Percentiles rank a stretch among this genome's conserved stretches.
These are phyloP conservation scores for Bombycilla garrulus DNA, from an alignment of 2,113 vertebrate species.

Conservation along the genomic window DNA sequence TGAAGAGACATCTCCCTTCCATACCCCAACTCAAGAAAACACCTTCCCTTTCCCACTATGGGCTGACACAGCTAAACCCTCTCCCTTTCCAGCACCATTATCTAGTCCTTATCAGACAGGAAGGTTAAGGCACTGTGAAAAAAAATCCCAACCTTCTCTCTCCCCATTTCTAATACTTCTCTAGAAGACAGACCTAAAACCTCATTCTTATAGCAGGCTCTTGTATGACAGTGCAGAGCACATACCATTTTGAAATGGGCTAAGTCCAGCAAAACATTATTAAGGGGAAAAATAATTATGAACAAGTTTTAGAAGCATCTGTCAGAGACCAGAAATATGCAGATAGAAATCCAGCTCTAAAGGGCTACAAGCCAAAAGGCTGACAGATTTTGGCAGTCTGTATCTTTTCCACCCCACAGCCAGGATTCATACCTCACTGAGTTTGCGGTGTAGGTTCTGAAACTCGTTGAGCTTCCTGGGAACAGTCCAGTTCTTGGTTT, in stretches of 20 bases:
- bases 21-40: not conserved
- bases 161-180: not conserved
- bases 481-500: slow-evolving; percentile 89
- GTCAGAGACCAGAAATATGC: not conserved
- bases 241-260: not conserved
- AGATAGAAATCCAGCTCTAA: not conserved
- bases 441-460: slow-evolving; percentile 93
- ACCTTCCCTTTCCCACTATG: not conserved
- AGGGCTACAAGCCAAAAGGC: not conserved
- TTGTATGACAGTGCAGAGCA: not conserved
- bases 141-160: not conserved
- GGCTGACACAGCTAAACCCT: not conserved
- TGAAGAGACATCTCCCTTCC: not conserved
- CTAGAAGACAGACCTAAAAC: not conserved
- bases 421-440: slow-evolving; percentile 85
- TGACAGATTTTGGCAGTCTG: not conserved
- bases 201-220: not conserved
- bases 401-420: not conserved
- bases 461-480: slow-evolving; percentile 93
- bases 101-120: not conserved
- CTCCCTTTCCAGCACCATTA: not conserved
- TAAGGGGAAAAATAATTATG: not conserved
- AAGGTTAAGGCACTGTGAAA: not conserved
- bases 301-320: not conserved
- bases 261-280: not conserved